These are phyloP conservation scores for Oostethus manadensis DNA, from an alignment of 2,113 vertebrate species.

Conservation along the genomic window DNA sequence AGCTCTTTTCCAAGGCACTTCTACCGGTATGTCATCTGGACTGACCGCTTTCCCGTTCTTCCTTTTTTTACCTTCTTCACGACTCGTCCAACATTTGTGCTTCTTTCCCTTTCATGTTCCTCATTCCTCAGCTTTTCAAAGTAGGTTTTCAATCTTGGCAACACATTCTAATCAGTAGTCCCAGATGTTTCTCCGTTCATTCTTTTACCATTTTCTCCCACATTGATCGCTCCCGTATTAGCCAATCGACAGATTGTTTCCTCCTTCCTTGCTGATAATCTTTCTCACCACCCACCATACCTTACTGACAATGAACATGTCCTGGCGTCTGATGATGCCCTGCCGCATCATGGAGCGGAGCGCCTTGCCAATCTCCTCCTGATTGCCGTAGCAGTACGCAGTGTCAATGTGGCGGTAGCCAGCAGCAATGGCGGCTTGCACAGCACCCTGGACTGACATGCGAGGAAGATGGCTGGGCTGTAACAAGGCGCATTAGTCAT, in stretches of 20 bases:
- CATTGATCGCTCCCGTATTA: no score
- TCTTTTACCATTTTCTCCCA: no score
- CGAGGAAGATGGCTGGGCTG: slow-evolving; percentile 31
- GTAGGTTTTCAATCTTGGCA: no score
- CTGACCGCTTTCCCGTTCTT: no score
- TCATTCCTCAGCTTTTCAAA: no score
- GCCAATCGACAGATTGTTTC: not conserved
- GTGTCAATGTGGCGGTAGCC: slow-evolving; percentile 76
- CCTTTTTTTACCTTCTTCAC: no score
- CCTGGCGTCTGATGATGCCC: slow-evolving; percentile 65
- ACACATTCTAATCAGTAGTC: no score
- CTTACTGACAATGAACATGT: slow-evolving; percentile 76
- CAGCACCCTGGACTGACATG: slow-evolving; percentile 45
- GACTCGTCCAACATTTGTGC: no score
- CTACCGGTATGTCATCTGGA: no score
- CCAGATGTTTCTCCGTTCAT: no score
- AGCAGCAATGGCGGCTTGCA: slow-evolving; percentile 69
- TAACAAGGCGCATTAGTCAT: not conserved
- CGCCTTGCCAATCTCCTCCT: slow-evolving; percentile 67
- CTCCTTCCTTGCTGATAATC: not conserved
- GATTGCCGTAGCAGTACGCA: slow-evolving; percentile 62
- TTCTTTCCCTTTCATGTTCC: no score
- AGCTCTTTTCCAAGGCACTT: no score
- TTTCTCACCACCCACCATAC: slow-evolving; percentile 24
- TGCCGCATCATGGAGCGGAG: slow-evolving; percentile 66